A percentile compares a stretch with the other conserved stretches of the same genome.
These are phyloP conservation scores for Anoura caudifer DNA, from an alignment of 2,113 vertebrate species.

Conservation along the genomic window DNA sequence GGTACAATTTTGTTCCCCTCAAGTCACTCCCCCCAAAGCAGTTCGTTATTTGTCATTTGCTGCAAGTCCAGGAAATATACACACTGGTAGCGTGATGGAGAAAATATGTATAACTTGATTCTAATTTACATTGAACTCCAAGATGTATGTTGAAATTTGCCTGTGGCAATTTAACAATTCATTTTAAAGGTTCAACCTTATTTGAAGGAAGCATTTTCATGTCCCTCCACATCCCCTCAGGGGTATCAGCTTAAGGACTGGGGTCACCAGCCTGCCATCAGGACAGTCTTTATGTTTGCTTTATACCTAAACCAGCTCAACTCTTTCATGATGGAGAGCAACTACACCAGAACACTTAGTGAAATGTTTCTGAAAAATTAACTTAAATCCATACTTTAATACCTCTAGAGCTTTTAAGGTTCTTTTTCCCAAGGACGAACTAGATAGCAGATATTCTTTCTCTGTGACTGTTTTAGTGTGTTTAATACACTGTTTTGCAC, in stretches of 20 bases:
- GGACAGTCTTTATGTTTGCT: neutral
- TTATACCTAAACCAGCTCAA: neutral
- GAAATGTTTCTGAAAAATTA: neutral
- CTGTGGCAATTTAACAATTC: neutral
- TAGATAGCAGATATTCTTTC: neutral
- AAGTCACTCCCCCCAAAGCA: neutral
- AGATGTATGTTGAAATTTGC: neutral
- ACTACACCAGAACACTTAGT: neutral
- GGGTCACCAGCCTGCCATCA: neutral
- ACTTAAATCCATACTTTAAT: neutral
- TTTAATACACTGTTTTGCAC: neutral
- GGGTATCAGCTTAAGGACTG: neutral
- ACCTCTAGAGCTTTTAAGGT: neutral
- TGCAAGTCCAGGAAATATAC: neutral
- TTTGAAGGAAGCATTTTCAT: neutral
- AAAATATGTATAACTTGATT: constrained; percentile 11
- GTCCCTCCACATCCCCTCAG: neutral
- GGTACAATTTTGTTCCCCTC: neutral
- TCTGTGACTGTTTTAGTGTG: neutral
- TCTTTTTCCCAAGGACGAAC: neutral
- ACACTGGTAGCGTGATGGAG: neutral
- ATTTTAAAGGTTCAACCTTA: constrained; percentile 28
- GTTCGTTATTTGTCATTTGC: constrained; percentile 13
- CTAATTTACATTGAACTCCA: constrained; percentile 39
- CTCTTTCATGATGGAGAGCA: neutral